These are phyloP conservation scores for Parauchenoglanis ngamensis DNA, from an alignment of 2,797 vertebrate genomes.

Conservation along the genomic window DNA sequence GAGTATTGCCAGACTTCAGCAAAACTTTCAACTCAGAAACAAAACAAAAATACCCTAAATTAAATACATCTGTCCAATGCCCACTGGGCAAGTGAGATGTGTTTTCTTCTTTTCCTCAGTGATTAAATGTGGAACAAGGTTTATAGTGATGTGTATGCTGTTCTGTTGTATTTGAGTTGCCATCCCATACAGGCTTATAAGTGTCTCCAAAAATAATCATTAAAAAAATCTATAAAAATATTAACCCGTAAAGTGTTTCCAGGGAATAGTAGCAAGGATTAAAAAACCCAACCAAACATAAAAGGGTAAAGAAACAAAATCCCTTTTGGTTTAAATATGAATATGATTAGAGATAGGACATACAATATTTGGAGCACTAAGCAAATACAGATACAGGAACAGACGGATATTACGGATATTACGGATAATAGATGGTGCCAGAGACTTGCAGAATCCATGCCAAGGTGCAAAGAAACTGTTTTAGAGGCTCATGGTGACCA, in stretches of 20 bases:
- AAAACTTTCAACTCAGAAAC: neutral
- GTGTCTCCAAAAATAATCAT: neutral
- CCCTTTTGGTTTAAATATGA: neutral
- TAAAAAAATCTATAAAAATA: neutral
- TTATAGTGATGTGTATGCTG: neutral
- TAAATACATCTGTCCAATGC: neutral
- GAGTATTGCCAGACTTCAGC: neutral
- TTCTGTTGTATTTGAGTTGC: neutral
- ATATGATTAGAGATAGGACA: neutral
- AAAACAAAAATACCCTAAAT: neutral
- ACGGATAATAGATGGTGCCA: neutral
- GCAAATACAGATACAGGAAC: neutral
- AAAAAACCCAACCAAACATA: neutral
- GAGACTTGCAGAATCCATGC: neutral
- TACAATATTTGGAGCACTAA: neutral
- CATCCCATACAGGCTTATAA: neutral
- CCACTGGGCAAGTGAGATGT: neutral
- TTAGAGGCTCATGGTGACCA: neutral
- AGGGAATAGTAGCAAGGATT: neutral
- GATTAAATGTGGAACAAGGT: neutral
- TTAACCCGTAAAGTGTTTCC: neutral
- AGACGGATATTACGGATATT: neutral
- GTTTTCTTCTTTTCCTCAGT: neutral
- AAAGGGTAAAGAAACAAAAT: neutral
- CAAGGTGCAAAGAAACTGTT: neutral